Base-by-base conservation (phyloP, 1,140 invertebrate species). In the Hormaphis cornu region DNA sequence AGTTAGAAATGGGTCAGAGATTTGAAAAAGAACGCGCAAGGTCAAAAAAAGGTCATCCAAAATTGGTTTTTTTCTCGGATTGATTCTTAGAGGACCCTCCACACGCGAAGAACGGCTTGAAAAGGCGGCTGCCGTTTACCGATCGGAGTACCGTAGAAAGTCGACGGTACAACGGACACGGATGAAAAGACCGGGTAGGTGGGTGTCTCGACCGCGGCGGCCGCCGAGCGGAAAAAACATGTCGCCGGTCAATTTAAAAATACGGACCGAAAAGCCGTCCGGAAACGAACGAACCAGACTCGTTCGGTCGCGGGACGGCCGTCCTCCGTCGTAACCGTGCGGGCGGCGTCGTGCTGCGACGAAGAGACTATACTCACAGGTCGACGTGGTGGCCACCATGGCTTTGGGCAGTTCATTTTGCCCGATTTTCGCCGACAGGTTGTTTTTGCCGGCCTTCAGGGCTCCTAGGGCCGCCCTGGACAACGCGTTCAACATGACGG, bases 401-500 rank as follows among this genome's bases (percentile, higher is more conserved):
- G 80, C 76, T 79, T 82, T 85, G 12, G 78, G 63, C n/a, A 79
- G 76, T 77, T 84, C 81, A 75, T 81, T 82, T 74, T 82, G 80
- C 35, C 83, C 72, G 70, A 78, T 74, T 73, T 78, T 76, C 26
- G 79, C 73, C 56, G 76, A 77, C 75, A 85, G 73, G 53, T 79
- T 75, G 42, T 82, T 80, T 79, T 86, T 86, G 69, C 82, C 79
- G 72, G 79, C 80, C 78, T 82, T 84, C 61, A 85, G 77, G 75
- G 82, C 81, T 69, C 83, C 82, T 72, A 80, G 76, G 77, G 83
- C 82, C 73, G 82, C 82, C 76, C 82, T 82, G 72, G 82, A 79
- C 72, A 85, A 80, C 73, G 81, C 83, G 73, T 81, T 84, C 79
- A 86, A 83, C 83, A 86, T 86, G 80, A 81, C 83, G 79, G 77